Base-by-base conservation (phyloP, 2,888 invertebrate genomes). In the Taphrorychus bicolor region DNA sequence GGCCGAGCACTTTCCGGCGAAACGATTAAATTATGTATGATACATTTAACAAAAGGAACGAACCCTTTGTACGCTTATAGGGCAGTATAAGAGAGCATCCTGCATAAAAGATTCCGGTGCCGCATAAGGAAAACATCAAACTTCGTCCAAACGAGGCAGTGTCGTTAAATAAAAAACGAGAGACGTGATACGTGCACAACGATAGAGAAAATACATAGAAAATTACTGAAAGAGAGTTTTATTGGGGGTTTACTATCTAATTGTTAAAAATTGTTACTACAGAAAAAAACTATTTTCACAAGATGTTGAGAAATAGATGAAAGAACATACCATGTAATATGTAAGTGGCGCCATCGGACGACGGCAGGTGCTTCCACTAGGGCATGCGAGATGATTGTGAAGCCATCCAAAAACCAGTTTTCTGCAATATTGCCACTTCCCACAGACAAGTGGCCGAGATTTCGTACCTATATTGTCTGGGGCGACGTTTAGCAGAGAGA, bases 91-190 rank as follows among this genome's bases (percentile, higher is more conserved):
- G 18, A 18, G 51, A 51, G 11, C 22, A 51, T 51, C 51, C 21
- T 51, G 21, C 51, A 51, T 51, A 51, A 51, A 19, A 51, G 22
- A 51, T 21, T 22, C 14, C 14, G 51, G 3, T 51, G 21, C 22
- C 19, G 51, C 51, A 51, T 51, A 51, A 51, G 51, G 51, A n/a
- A 51, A 21, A 22, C 51, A 51, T 51, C 51, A 51, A 51, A 51
- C 51, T 22, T 51, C 48, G 7, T 48, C 48, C 17, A 16, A 48
- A 48, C 19, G 18, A 48, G 48, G 18, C 48, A 17, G 45, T 45
- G 5, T 16, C 48, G 48, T 48, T 48, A 4, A 48, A 48, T 48
- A 48, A 48, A 48, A 16, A 17, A 48, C 48, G 17, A 17, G 17
- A 9, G 16, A 48, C 48, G 48, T 48, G 48, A 14, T 48, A 19